Evolutionary conservation across 1,140 invertebrate species (phyloP).

Genomic region (Oryctes rhinoceros): DNA sequence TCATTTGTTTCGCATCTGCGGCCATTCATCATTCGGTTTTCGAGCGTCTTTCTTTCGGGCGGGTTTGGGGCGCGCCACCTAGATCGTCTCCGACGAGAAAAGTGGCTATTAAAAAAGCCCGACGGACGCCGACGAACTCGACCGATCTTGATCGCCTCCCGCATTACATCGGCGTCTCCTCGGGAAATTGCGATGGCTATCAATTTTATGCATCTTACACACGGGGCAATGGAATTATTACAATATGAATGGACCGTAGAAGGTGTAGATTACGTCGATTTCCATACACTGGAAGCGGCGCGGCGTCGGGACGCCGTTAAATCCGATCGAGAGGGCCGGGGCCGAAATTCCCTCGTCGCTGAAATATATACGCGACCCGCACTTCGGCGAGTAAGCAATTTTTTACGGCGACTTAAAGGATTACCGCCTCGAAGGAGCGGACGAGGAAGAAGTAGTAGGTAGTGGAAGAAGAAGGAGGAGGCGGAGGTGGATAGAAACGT

Average conservation of each 20-base stretch:
- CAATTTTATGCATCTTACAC: slow-evolving; percentile 53
- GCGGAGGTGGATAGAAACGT: background rate
- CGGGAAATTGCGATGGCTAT: slow-evolving; percentile 51
- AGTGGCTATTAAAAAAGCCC: background rate
- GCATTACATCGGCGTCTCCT: background rate
- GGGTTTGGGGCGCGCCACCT: background rate
- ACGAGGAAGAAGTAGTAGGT: too few species aligned
- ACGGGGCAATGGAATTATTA: slow-evolving; percentile 49
- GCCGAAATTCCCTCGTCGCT: background rate
- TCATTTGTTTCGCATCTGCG: slow-evolving; percentile 52
- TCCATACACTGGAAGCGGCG: slow-evolving; percentile 37
- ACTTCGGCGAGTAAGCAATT: slow-evolving; percentile 23
- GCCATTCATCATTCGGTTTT: slow-evolving; percentile 47
- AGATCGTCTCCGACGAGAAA: background rate
- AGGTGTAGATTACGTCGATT: slow-evolving; percentile 45
- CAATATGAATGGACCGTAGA: slow-evolving; percentile 48
- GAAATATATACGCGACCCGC: slow-evolving; percentile 25
- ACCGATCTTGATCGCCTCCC: too few species aligned
- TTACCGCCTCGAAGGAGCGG: background rate
- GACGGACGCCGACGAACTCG: too few species aligned
- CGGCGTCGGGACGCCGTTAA: slow-evolving; percentile 17
- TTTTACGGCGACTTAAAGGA: slow-evolving; percentile 37
- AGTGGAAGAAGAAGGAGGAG: too few species aligned
- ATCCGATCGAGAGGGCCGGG: slow-evolving; percentile 14
- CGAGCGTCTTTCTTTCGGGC: background rate